Base-by-base conservation (phyloP, 1,140 invertebrate species). In the Hestina assimilis region DNA sequence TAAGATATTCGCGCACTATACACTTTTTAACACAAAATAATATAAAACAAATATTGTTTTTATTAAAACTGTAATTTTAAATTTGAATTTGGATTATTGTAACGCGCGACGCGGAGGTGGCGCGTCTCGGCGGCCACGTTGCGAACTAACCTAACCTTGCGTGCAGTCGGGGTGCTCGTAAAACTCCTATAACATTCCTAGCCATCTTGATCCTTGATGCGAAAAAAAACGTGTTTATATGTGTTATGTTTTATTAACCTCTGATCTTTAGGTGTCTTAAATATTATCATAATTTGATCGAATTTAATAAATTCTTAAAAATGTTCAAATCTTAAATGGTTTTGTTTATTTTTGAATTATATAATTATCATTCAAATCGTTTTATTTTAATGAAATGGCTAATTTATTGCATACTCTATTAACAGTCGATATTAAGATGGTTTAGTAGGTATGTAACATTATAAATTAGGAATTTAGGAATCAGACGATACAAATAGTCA, bases 141-240 rank as follows among this genome's bases (percentile, higher is more conserved):
- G 73, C 73, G 67, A 79, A 83, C 81, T 84, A 84, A 83, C 77
- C 72, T 83, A 77, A 81, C 79, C 72, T 76, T 77, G 64, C 67
- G 62, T 75, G 73, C 81, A 79, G 43, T 62, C 71, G 57, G 71
- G 58, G 66, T 64, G 64, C 59, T 71, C 70, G 75, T 69, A 69
- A 76, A 68, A 72, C 35, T 54, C 65, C 51, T 67, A 68, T 51
- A 66, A 48, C 45, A 33, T 47, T 31, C 28, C 47, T 51, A 69
- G 63, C 42, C 59, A 20, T 77, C 75, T 82, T 82, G 79, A 76
- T 82, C 47, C 72, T 80, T 73, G 57, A 42, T 29, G 47, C 41
- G 2, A 38, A n/a, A 38, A 38, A 38, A 46, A 35, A 57, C 41
- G 24, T 48, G 48, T 50, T 56, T 43, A 9, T 8, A 43, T 52